phyloP scores from a whole-genome alignment of 2,113 vertebrate species.

The Nipponia nippon region DNA sequence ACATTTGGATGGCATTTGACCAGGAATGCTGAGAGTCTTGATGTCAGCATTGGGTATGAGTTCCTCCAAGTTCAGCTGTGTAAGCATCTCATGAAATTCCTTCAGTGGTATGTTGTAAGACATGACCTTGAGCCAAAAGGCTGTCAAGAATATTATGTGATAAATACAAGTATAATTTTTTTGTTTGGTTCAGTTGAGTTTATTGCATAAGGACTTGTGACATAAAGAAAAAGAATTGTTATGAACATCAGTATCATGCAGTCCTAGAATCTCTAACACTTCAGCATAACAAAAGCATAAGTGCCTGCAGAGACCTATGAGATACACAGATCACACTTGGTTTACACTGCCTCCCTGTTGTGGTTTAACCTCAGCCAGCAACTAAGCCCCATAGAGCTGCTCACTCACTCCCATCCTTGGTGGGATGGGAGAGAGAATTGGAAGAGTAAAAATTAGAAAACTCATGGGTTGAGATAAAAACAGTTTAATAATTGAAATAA shows the following conservation, averaged over 20 bases:
- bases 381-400: no score
- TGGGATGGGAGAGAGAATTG: no score
- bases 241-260: not conserved
- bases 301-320: not conserved
- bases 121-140: not conserved
- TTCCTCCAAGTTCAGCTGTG: not conserved
- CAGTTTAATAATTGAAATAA: no score
- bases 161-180: not conserved
- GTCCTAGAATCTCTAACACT: not conserved
- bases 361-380: no score
- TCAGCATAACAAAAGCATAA: not conserved
- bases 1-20: not conserved
- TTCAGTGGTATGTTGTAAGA: not conserved
- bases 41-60: not conserved
- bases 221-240: not conserved
- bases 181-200: not conserved
- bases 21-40: not conserved
- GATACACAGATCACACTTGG: not conserved
- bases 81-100: not conserved
- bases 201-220: not conserved
- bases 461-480: no score
- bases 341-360: not conserved
- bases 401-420: no score
- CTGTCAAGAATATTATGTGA: not conserved
- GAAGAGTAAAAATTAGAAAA: no score